A percentile compares a stretch with the other conserved stretches of the same genome.
phyloP scores from a whole-genome alignment of 2,888 invertebrate genomes.

The Lagria hirta region DNA sequence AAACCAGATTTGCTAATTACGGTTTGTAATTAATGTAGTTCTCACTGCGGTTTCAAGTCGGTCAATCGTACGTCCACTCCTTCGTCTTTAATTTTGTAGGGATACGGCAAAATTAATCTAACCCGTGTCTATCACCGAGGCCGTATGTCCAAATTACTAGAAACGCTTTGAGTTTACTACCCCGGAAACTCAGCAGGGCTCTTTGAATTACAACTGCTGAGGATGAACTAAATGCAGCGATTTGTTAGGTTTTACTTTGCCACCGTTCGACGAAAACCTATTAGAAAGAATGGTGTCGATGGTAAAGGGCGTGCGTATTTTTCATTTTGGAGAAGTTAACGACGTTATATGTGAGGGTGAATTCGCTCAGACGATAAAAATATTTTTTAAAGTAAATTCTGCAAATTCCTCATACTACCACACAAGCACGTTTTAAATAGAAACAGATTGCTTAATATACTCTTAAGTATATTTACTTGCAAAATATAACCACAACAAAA shows the following conservation, averaged over 20 bases:
- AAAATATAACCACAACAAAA: too few species aligned
- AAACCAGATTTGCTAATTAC: constrained; percentile 30
- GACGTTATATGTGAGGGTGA: too few species aligned
- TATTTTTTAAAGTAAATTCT: too few species aligned
- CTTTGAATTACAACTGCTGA: constrained; percentile 20
- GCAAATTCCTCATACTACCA: too few species aligned
- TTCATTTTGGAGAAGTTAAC: too few species aligned
- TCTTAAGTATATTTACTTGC: too few species aligned
- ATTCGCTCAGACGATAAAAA: too few species aligned
- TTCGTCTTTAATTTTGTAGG: constrained; percentile 28
- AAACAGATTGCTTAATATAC: too few species aligned
- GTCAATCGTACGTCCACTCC: constrained; percentile 28
- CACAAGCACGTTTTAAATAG: too few species aligned
- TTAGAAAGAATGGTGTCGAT: too few species aligned
- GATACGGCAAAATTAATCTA: constrained; percentile 30
- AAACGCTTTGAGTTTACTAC: constrained; percentile 25
- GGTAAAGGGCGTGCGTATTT: too few species aligned
- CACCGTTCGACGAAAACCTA: too few species aligned
- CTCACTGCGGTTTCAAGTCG: constrained; percentile 30
- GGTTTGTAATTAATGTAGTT: constrained; percentile 34
- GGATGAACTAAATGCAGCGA: constrained; percentile 18
- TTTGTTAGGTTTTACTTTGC: constrained; percentile 11
- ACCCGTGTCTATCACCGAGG: constrained; percentile 29
- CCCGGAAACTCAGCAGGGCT: constrained; percentile 25
- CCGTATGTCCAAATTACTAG: constrained; percentile 30